Evolutionary conservation across 1,140 invertebrate species (phyloP), one percentile per base, ranked within the genome.

Genomic region (Chlorops oryzae): DNA sequence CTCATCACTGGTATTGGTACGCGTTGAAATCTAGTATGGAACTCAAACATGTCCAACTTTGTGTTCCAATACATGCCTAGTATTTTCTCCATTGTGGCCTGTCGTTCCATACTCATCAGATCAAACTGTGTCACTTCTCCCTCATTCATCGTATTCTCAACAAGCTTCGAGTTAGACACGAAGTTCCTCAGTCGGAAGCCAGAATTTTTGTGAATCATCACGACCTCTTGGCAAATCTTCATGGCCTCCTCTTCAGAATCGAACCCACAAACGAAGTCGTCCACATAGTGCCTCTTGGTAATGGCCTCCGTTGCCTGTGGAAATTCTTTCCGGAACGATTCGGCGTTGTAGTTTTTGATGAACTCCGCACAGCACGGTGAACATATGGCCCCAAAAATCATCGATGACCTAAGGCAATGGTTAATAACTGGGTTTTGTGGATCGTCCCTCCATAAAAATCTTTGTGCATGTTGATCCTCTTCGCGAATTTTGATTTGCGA

Each of bases 281-380:
- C 70, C 59, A 73, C 70, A 42, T 70, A 74, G 49, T 62, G 63
- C 35, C 63, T 56, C 4, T 61, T 43, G 1, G 54, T 17, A 7
- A 72, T 61, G 1, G 58, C 64, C 0, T 55, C 15, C 1, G 56
- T 64, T 0, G 70, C 63, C 3, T 32, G 13, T 0, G 60, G 65
- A 32, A 54, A 52, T 4, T 35, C 9, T 4, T 23, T 44, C 39
- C 27, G 22, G 49, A 54, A 57, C 7, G 34, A 24, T 3, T 32
- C 7, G 1, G 67, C 62, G 32, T 72, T 68, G 7, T 25, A 22
- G 41, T 67, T 57, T 10, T 53, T 51, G 2, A 70, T 52, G 48
- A 42, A 53, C 15, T 59, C 38, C 1, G 62, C 70, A 3, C 50
- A 34, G 32, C 48, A 56, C 2, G 63, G 62, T 3, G 66, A 69